Evolutionary conservation across 2,888 invertebrate species (phyloP).

Genomic region (Oscheius sp.): DNA sequence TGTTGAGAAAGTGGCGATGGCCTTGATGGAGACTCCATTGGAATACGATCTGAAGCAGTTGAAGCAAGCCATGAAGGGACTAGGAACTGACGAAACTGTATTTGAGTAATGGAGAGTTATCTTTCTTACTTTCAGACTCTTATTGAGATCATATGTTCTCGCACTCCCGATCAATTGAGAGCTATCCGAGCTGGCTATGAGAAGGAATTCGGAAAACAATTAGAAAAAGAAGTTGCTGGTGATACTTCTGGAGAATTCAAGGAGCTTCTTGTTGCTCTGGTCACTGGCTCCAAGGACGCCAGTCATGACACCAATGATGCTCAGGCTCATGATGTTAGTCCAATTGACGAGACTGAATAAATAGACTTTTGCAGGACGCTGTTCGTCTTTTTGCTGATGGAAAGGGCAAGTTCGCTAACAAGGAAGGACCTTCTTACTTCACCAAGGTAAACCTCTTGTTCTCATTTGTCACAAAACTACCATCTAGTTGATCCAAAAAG

Average conservation of each 20-base stretch:
- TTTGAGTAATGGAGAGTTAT: no score
- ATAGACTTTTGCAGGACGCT: slow-evolving; percentile 50
- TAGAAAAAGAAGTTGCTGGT: slow-evolving; percentile 72
- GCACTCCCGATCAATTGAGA: slow-evolving; percentile 74
- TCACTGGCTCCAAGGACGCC: slow-evolving; percentile 65
- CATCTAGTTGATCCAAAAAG: no score
- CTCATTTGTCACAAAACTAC: no score
- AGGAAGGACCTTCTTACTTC: slow-evolving; percentile 52
- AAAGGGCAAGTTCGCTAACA: slow-evolving; percentile 53
- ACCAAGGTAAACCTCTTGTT: no score
- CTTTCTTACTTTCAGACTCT: slow-evolving; percentile 79
- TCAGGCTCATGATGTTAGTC: slow-evolving; percentile 38
- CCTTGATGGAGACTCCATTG: slow-evolving; percentile 69
- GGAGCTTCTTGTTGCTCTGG: slow-evolving; percentile 59
- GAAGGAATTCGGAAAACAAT: slow-evolving; percentile 44
- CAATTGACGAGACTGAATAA: not conserved
- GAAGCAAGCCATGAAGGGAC: slow-evolving; percentile 70
- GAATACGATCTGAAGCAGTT: slow-evolving; percentile 73
- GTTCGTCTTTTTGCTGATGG: slow-evolving; percentile 59
- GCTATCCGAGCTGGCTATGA: slow-evolving; percentile 55
- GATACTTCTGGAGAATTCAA: slow-evolving; percentile 92
- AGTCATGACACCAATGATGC: slow-evolving; percentile 53
- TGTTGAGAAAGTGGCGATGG: slow-evolving; percentile 59
- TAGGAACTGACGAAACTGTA: not conserved
- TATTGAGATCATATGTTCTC: slow-evolving; percentile 86